phyloP scores from a whole-genome alignment of 2,797 vertebrate genomes.

The Notolepis coatsorum region DNA sequence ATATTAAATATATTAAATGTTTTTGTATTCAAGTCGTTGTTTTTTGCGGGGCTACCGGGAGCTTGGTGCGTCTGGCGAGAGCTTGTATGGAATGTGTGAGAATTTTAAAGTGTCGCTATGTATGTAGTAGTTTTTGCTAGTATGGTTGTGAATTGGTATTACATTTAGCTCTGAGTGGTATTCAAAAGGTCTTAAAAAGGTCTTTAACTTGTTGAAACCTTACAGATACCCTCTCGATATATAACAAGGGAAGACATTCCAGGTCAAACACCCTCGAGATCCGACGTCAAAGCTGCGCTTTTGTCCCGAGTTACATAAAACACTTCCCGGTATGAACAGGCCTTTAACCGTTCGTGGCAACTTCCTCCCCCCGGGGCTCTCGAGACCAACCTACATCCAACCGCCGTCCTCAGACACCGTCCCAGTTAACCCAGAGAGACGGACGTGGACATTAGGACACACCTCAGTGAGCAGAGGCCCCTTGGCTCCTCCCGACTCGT shows the following conservation, averaged over 20 bases:
- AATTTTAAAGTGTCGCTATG: too few species aligned
- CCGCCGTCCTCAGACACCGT: slow-evolving; percentile 40
- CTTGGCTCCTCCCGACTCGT: slow-evolving; percentile 68
- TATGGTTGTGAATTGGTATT: too few species aligned
- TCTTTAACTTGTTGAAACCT: too few species aligned
- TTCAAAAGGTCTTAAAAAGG: too few species aligned
- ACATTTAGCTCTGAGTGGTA: too few species aligned
- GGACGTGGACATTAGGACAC: slow-evolving; percentile 60
- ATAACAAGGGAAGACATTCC: slow-evolving; percentile 32
- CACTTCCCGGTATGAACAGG: slow-evolving; percentile 38
- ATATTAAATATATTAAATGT: too few species aligned
- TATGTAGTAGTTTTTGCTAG: too few species aligned
- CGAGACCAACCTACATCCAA: slow-evolving; percentile 34
- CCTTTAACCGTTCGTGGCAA: slow-evolving; percentile 59
- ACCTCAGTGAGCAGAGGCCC: slow-evolving; percentile 64
- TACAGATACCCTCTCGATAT: slow-evolving; percentile 22
- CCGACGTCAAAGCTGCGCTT: neutral
- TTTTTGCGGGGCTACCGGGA: too few species aligned
- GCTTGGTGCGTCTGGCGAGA: too few species aligned
- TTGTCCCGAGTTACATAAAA: slow-evolving; percentile 63
- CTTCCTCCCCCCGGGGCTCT: slow-evolving; percentile 11
- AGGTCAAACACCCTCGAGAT: slow-evolving; percentile 35
- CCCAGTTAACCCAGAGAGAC: slow-evolving; percentile 38
- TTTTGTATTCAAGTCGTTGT: too few species aligned
- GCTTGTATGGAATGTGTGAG: too few species aligned